Evolutionary conservation across 1,140 invertebrate genomes (phyloP).

Genomic region (Teleopsis dalmanni): DNA sequence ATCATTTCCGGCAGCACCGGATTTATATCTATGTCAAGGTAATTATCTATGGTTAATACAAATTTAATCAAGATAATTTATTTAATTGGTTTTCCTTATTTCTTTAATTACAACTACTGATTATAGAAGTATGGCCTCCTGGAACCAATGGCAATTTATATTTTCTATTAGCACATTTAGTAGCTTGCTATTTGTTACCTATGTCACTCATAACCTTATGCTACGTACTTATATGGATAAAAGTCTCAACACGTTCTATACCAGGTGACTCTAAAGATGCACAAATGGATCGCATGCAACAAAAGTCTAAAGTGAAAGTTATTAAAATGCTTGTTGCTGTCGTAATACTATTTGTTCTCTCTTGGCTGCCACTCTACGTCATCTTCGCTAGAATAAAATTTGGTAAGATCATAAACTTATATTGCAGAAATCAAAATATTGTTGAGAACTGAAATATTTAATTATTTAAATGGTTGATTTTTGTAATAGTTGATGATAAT

Average conservation of each 20-base stretch:
- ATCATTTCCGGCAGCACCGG: constrained; percentile 62
- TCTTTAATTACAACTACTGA: too few species aligned
- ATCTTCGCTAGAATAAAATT: constrained; percentile 84
- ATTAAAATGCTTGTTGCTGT: constrained; percentile 95
- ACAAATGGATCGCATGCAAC: constrained; percentile 83
- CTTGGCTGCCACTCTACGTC: constrained; percentile 90
- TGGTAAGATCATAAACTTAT: constrained; percentile 29
- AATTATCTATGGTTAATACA: too few species aligned
- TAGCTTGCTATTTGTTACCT: constrained; percentile 88
- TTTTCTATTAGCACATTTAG: constrained; percentile 81
- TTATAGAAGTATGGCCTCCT: constrained; percentile 82
- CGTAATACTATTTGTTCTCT: constrained; percentile 87
- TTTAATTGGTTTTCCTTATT: too few species aligned
- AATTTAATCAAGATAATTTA: too few species aligned
- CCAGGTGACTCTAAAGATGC: constrained; percentile 86
- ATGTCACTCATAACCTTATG: constrained; percentile 85
- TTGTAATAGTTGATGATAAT: too few species aligned
- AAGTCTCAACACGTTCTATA: constrained; percentile 76
- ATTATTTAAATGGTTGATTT: too few species aligned
- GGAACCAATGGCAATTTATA: constrained; percentile 71
- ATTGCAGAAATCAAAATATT: background rate
- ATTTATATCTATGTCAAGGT: constrained; percentile 65
- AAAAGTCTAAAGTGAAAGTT: constrained; percentile 88
- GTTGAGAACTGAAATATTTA: background rate
- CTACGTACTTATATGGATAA: constrained; percentile 88